These are phyloP conservation scores for Ascaphus truei DNA, from an alignment of 2,113 vertebrate genomes.

Conservation along the genomic window DNA sequence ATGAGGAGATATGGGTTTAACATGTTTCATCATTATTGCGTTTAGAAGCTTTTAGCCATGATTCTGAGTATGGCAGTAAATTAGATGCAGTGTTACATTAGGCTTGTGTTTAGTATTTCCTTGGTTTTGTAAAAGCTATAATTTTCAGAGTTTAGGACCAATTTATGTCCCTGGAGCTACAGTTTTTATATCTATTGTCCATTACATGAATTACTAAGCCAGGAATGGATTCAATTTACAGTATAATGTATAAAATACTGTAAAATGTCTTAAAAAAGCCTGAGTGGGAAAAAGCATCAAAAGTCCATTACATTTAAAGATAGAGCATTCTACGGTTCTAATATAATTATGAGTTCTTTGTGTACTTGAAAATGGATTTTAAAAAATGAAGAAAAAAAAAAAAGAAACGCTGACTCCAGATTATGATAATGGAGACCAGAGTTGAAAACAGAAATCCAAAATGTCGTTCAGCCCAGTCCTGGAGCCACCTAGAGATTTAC, in stretches of 20 bases:
- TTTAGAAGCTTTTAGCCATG: constrained; percentile 70
- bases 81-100: constrained; percentile 74
- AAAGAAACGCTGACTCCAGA: too few relatives aligned
- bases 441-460: too few relatives aligned
- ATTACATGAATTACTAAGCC: constrained; percentile 75
- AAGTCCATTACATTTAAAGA: constrained; percentile 70
- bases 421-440: too few relatives aligned
- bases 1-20: constrained; percentile 66
- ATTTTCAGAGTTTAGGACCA: constrained; percentile 77
- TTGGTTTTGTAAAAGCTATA: constrained; percentile 76
- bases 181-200: constrained; percentile 75
- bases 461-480: too few relatives aligned
- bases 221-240: constrained; percentile 73
- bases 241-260: constrained; percentile 65
- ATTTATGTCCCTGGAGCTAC: constrained; percentile 74
- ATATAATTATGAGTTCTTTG: constrained; percentile 55
- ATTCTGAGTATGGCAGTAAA: constrained; percentile 65
- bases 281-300: constrained; percentile 54
- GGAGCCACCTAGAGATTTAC: too few relatives aligned
- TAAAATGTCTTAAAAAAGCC: constrained; percentile 68
- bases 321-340: constrained; percentile 59
- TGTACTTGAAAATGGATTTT: neutral
- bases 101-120: constrained; percentile 76
- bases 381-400: too few relatives aligned
- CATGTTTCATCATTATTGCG: constrained; percentile 71